Conservation (phyloP, 2,797 vertebrate genomes). For the Gymnopithys bicolor region DNA sequence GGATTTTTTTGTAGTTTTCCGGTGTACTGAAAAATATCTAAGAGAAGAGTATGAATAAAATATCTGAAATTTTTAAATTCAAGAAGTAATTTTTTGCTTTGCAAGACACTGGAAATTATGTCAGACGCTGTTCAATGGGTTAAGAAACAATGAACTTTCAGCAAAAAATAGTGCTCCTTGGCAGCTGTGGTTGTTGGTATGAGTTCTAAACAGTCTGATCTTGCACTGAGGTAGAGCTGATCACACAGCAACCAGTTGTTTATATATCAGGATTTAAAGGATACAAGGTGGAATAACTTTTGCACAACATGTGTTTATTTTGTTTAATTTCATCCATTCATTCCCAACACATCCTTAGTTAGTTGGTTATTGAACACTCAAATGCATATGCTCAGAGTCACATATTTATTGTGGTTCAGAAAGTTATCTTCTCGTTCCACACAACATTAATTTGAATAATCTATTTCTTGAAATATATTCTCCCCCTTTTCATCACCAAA, state of each 20-base stretch:
- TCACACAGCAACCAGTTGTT: not conserved
- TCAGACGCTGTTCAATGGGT: not conserved
- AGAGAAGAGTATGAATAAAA: slow-evolving; percentile 4
- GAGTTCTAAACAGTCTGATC: not conserved
- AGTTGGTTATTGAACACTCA: not conserved
- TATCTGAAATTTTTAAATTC: not conserved
- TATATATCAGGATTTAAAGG: not conserved
- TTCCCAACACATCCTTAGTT: not conserved
- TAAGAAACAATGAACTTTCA: not conserved
- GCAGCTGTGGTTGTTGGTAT: not conserved
- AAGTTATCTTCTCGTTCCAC: not conserved
- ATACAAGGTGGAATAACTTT: not conserved
- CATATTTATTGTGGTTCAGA: not conserved
- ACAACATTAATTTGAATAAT: not conserved
- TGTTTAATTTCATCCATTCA: not conserved
- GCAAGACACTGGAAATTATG: not conserved
- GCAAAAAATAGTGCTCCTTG: not conserved
- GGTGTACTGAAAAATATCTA: not conserved
- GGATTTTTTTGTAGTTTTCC: not conserved
- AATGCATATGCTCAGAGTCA: not conserved
- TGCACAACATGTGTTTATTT: not conserved
- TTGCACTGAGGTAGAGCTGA: not conserved
- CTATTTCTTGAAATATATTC: not conserved
- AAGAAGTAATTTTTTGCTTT: not conserved
- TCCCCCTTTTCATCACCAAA: not conserved